Conservation (phyloP, 2,888 invertebrate species). For the Heliconius ethilla region DNA sequence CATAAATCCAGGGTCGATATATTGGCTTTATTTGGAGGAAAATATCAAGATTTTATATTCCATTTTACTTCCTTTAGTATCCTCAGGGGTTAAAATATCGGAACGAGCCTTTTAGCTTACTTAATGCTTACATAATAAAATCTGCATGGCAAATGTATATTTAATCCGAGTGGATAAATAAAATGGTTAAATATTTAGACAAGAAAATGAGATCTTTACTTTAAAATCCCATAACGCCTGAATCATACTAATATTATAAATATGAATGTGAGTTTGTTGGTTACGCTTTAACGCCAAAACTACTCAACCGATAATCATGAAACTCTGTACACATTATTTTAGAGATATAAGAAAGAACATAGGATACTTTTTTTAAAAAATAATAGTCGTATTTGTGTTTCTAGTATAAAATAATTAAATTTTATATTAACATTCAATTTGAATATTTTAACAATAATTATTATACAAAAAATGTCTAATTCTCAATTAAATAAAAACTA, state of each 20-base stretch:
- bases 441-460: not conserved
- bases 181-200: not conserved
- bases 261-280: no score
- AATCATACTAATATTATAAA: not conserved
- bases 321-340: no score
- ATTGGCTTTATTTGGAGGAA: not conserved
- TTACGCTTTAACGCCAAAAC: no score
- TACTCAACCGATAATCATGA: no score
- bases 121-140: not conserved
- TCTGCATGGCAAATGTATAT: not conserved
- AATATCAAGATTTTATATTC: not conserved
- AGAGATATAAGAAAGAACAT: no score
- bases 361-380: no score
- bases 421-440: not conserved
- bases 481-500: not conserved
- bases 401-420: not conserved
- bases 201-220: not conserved
- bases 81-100: not conserved
- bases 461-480: not conserved
- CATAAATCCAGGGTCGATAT: not conserved
- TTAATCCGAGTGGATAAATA: not conserved
- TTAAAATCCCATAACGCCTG: not conserved
- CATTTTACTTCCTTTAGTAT: not conserved
- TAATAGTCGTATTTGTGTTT: no score
- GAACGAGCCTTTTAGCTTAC: not conserved